Conservation (phyloP, 2,888 invertebrate species). For the Campopleginae sp. region DNA sequence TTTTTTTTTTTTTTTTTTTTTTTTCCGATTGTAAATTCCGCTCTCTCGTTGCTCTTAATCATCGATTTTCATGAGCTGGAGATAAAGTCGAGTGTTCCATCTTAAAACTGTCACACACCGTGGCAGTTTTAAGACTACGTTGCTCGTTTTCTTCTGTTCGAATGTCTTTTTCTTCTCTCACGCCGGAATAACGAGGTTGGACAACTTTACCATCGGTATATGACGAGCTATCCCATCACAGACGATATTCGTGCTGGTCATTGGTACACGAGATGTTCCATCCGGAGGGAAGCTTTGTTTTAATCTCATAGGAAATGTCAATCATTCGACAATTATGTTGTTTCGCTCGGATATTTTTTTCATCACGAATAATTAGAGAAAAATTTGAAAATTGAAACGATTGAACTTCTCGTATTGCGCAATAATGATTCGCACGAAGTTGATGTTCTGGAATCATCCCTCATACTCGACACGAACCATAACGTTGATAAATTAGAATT, state of each 20-base stretch:
- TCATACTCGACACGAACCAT: neutral
- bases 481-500: neutral
- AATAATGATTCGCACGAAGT: slow-evolving; percentile 6
- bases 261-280: neutral
- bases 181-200: neutral
- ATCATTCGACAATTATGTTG: neutral
- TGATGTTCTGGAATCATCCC: neutral
- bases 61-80: slow-evolving; percentile 9
- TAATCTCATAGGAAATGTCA: neutral
- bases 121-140: neutral
- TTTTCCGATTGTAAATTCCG: neutral
- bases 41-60: slow-evolving; percentile 5
- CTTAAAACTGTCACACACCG: neutral
- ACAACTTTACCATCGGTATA: neutral
- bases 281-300: neutral
- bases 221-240: neutral
- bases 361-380: neutral
- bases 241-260: neutral
- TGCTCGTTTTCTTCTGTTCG: neutral
- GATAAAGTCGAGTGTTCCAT: slow-evolving; percentile 10
- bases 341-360: neutral
- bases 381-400: neutral
- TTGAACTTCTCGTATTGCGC: neutral
- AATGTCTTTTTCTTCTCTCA: neutral
- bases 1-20: too few relatives aligned